A percentile compares a stretch with the other conserved stretches of the same genome.
phyloP scores from a whole-genome alignment of 1,140 invertebrate genomes.

The Lordiphosa clarofinis region DNA sequence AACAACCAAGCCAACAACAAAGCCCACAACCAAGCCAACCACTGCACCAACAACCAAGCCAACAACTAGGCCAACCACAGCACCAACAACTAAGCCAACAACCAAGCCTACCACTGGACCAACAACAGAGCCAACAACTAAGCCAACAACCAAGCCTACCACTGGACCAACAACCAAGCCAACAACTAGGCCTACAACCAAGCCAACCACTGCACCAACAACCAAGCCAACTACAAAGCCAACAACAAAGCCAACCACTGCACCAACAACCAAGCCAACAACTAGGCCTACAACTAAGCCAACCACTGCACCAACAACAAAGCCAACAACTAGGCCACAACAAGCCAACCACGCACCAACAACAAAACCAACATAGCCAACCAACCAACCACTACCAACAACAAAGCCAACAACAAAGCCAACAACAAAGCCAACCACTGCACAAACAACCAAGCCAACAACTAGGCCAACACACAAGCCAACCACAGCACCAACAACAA shows the following conservation, averaged over 20 bases:
- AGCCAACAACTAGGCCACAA: background rate
- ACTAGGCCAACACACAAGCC: conserved; percentile 3
- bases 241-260: conserved; percentile 1
- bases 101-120: background rate
- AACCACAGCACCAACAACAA: background rate
- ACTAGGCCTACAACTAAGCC: conserved; percentile 6
- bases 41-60: conserved; percentile 3
- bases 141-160: conserved; percentile 13
- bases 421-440: background rate
- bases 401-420: conserved; percentile 3
- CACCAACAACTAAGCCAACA: background rate
- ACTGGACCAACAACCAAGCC: background rate
- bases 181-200: conserved; percentile 1
- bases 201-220: conserved; percentile 10
- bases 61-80: background rate
- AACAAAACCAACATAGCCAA: background rate
- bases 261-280: conserved; percentile 6
- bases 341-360: conserved; percentile 1
- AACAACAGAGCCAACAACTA: background rate
- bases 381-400: conserved; percentile 8
- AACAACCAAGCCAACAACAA: background rate
- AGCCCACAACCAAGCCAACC: conserved; percentile 6
- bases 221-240: conserved; percentile 1
- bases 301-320: conserved; percentile 3
- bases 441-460: background rate